Evolutionary conservation across 2,888 invertebrate genomes (phyloP).

Genomic region (Heterodera filipjevi): DNA sequence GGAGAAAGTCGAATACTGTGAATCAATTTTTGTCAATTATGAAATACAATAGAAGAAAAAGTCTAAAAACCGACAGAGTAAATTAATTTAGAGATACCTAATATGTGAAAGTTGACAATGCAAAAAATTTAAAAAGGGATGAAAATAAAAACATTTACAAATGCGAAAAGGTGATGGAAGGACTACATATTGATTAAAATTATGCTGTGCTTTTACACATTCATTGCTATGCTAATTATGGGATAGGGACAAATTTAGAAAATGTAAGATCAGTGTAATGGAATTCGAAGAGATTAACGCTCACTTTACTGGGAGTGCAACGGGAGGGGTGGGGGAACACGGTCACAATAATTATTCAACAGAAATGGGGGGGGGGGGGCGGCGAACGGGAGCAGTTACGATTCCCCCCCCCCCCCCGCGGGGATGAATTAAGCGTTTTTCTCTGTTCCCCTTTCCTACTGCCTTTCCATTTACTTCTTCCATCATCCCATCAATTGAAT

Average conservation of each 20-base stretch:
- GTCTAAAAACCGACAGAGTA: background rate
- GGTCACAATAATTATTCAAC: slow-evolving; percentile 1
- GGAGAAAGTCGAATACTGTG: background rate
- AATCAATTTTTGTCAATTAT: too few relatives aligned
- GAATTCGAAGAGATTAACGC: background rate
- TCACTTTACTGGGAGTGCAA: background rate
- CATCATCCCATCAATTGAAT: background rate
- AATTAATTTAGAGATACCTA: too few relatives aligned
- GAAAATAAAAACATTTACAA: background rate
- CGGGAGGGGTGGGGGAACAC: background rate
- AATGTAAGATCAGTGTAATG: background rate
- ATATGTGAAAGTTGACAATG: too few relatives aligned
- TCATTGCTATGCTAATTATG: too few relatives aligned
- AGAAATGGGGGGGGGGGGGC: background rate
- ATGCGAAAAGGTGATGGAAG: too few relatives aligned
- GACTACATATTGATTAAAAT: background rate
- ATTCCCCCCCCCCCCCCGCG: background rate
- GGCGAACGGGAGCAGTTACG: background rate
- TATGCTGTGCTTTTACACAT: too few relatives aligned
- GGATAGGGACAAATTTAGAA: too few relatives aligned
- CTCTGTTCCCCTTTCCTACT: background rate
- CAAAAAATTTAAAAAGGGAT: background rate
- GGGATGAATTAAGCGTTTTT: background rate
- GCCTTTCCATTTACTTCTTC: background rate
- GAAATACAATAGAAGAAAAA: background rate